Conservation (phyloP, 2,888 invertebrate species). For the Drosophila histrio region DNA sequence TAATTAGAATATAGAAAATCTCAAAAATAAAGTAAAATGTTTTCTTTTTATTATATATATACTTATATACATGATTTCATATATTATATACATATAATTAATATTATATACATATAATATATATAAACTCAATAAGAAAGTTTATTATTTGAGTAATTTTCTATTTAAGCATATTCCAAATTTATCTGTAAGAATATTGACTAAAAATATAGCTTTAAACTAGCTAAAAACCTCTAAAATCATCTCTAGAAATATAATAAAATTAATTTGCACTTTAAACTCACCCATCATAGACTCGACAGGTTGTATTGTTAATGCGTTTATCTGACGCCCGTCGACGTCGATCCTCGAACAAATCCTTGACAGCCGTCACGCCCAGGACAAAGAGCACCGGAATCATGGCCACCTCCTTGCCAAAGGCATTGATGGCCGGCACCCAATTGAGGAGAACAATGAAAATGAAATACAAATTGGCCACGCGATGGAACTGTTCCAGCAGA, state of each 20-base stretch:
- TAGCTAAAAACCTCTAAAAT: no score
- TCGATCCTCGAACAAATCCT: conserved; percentile 97
- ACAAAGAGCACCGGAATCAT: conserved; percentile 98
- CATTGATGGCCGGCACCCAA: conserved; percentile 97
- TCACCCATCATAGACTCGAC: conserved; percentile 96
- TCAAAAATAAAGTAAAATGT: no score
- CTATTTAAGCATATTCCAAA: neutral
- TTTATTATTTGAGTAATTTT: neutral
- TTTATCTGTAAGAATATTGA: neutral
- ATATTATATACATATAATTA: no score
- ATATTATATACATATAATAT: no score
- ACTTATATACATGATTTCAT: no score
- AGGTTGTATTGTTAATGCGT: conserved; percentile 96
- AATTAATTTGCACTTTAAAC: conserved; percentile 67
- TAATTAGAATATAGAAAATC: no score
- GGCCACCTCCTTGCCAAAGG: conserved; percentile 97
- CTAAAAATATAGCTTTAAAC: neutral
- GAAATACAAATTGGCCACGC: conserved; percentile 98
- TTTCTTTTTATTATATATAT: no score
- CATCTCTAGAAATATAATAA: neutral
- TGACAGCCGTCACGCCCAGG: conserved; percentile 95
- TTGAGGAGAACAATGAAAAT: conserved; percentile 97
- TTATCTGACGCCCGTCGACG: conserved; percentile 95
- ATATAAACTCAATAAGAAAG: no score
- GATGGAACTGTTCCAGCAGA: conserved; percentile 98